phyloP scores from a whole-genome alignment of 23 tunicate genomes.

The Ciona savignyi region DNA sequence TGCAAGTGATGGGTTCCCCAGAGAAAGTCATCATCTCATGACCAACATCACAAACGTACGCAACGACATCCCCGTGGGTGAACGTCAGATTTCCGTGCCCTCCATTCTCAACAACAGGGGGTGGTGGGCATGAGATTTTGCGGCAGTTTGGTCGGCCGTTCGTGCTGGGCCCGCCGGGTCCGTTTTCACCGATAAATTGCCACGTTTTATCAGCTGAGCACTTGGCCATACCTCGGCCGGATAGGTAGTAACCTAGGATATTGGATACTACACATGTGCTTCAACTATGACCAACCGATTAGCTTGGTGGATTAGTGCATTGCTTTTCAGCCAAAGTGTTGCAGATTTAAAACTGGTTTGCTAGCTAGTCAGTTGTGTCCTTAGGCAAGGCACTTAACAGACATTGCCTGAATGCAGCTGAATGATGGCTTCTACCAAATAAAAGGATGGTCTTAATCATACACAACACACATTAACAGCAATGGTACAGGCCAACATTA shows the following conservation, averaged over 20 bases:
- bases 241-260: conserved; percentile 28
- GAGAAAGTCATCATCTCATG: conserved; percentile 18
- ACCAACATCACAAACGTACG: conserved; percentile 32
- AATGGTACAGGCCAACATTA: too few relatives aligned
- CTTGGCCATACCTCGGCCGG: conserved; percentile 18
- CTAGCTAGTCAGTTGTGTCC: too few relatives aligned
- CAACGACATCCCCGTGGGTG: conserved; percentile 43
- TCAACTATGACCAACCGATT: too few relatives aligned
- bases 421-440: too few relatives aligned
- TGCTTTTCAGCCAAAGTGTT: too few relatives aligned
- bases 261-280: too few relatives aligned
- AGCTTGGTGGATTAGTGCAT: too few relatives aligned
- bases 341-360: too few relatives aligned
- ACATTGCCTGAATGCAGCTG: too few relatives aligned
- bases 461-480: too few relatives aligned
- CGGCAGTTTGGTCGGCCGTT: conserved; percentile 13
- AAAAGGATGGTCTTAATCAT: too few relatives aligned
- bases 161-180: neutral
- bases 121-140: conserved; percentile 10
- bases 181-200: conserved; percentile 8
- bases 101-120: conserved; percentile 26
- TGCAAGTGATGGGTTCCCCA: neutral
- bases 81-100: neutral
- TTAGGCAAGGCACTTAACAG: too few relatives aligned
- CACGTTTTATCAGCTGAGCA: conserved; percentile 46